Conservation (phyloP, 2,113 vertebrate genomes). For the Mastomys coucha region DNA sequence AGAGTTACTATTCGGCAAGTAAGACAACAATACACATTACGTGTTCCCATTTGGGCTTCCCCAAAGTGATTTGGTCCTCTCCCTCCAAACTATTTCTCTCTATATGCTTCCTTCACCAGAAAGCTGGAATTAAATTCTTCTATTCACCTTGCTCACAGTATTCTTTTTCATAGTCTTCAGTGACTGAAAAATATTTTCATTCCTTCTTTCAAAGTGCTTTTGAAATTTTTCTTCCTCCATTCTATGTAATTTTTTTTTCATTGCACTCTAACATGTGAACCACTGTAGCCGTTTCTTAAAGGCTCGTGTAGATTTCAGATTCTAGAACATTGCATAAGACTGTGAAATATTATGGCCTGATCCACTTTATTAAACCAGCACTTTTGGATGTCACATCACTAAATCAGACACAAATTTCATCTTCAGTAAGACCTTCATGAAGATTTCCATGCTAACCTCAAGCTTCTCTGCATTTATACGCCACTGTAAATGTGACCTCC, state of each 20-base stretch:
- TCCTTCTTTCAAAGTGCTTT: slow-evolving; percentile 10
- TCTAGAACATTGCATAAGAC: background rate
- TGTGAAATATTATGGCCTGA: slow-evolving; percentile 12
- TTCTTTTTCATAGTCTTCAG: background rate
- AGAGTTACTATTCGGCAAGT: background rate
- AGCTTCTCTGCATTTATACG: slow-evolving; percentile 21
- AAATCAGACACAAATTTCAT: background rate
- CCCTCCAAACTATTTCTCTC: background rate
- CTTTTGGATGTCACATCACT: background rate
- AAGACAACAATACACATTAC: background rate
- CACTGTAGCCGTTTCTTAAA: background rate
- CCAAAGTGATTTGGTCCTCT: background rate
- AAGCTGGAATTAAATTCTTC: background rate
- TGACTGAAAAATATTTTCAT: background rate
- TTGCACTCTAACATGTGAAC: slow-evolving; percentile 18
- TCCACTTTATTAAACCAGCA: slow-evolving; percentile 42
- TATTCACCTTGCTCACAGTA: background rate
- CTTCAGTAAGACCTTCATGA: background rate
- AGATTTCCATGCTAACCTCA: background rate
- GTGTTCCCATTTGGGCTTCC: background rate
- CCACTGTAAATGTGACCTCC: background rate
- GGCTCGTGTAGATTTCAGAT: background rate
- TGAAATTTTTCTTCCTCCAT: background rate
- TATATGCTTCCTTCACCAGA: background rate
- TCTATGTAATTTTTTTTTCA: background rate